Percentiles rank a stretch among this genome's conserved stretches.
Evolutionary conservation across 1,140 invertebrate genomes (phyloP).

Genomic region (Drosophila truncata): DNA sequence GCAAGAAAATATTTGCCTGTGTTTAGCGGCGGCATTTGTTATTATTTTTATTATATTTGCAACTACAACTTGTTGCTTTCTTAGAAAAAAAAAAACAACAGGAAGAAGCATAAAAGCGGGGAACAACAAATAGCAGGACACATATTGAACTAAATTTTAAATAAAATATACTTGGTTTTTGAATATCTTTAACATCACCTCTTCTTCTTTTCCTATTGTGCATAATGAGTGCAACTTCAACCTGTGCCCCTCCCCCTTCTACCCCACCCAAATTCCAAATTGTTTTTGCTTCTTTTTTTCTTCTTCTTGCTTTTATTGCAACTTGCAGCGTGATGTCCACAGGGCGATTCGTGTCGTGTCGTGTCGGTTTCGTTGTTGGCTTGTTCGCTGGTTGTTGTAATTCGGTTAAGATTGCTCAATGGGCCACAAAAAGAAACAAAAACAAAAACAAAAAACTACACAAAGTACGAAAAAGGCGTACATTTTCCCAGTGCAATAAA

Average conservation of each 20-base stretch:
- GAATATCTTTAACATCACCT: background rate
- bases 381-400: constrained; percentile 49
- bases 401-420: constrained; percentile 52
- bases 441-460: background rate
- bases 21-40: constrained; percentile 30
- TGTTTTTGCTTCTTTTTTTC: constrained; percentile 15
- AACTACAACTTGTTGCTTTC: constrained; percentile 72
- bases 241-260: constrained; percentile 27
- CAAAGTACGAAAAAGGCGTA: constrained; percentile 61
- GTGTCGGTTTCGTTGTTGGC: constrained; percentile 52
- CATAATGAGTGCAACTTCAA: constrained; percentile 72
- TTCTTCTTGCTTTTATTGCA: constrained; percentile 21
- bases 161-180: background rate
- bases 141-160: constrained; percentile 59
- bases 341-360: constrained; percentile 79
- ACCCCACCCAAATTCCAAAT: constrained; percentile 21
- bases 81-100: background rate
- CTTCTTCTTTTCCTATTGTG: constrained; percentile 53
- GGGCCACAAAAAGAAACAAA: background rate
- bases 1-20: constrained; percentile 29
- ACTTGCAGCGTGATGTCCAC: constrained; percentile 77
- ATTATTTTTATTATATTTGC: constrained; percentile 46
- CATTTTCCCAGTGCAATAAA: constrained; percentile 66
- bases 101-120: constrained; percentile 7
- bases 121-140: background rate